These are phyloP conservation scores for Doryteuthis pealeii DNA, from an alignment of 1,140 invertebrate genomes.

Conservation along the genomic window DNA sequence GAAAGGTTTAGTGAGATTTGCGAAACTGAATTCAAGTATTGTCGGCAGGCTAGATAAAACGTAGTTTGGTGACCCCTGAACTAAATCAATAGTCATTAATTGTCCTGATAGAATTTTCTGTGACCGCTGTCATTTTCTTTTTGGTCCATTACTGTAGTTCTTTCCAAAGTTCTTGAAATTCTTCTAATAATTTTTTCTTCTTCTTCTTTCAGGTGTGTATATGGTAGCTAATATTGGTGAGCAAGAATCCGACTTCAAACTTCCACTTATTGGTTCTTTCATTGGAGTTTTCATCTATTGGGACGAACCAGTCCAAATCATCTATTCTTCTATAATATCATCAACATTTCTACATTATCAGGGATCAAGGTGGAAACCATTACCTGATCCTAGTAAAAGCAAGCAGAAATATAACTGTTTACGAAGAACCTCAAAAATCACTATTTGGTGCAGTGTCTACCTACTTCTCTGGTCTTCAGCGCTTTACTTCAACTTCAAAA, in stretches of 20 bases:
- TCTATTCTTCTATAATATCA: conserved; percentile 31
- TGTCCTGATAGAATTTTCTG: too few species aligned
- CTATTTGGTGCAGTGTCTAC: conserved; percentile 70
- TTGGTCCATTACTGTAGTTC: too few species aligned
- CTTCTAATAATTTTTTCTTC: neutral
- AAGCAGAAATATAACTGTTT: conserved; percentile 61
- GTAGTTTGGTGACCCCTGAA: too few species aligned
- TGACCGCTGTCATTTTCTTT: too few species aligned
- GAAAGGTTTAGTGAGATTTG: too few species aligned
- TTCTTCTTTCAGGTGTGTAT: conserved; percentile 75
- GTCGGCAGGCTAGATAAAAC: too few species aligned
- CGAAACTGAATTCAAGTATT: too few species aligned
- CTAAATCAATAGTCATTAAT: too few species aligned
- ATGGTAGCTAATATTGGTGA: conserved; percentile 86
- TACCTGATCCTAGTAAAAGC: conserved; percentile 45
- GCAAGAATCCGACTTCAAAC: conserved; percentile 70
- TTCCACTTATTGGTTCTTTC: conserved; percentile 72
- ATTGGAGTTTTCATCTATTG: conserved; percentile 67
- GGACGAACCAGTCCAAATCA: conserved; percentile 63
- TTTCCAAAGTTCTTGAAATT: too few species aligned
- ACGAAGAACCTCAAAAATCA: conserved; percentile 62
- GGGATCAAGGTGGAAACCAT: conserved; percentile 35
- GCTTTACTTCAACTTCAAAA: conserved; percentile 85
- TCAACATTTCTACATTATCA: conserved; percentile 38
- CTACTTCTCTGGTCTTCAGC: conserved; percentile 74